phyloP scores from a whole-genome alignment of 1,140 invertebrate genomes.

The Carposina sasakii region DNA sequence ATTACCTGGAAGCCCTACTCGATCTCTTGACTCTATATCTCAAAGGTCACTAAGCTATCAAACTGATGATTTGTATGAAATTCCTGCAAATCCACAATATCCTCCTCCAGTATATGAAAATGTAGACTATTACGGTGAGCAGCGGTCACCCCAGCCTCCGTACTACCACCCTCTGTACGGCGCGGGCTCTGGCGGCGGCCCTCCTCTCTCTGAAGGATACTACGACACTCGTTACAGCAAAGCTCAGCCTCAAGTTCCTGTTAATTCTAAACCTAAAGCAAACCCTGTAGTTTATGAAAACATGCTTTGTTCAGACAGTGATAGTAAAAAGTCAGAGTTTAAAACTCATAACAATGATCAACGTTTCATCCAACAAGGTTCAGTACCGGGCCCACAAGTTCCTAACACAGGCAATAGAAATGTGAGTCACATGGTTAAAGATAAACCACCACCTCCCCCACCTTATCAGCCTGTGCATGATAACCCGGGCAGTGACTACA shows the following conservation, averaged over 20 bases:
- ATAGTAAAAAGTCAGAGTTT: constrained; percentile 55
- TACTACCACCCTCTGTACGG: constrained; percentile 76
- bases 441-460: constrained; percentile 52
- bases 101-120: constrained; percentile 85
- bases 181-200: constrained; percentile 44
- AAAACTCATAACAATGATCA: constrained; percentile 48
- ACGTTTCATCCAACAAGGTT: constrained; percentile 54
- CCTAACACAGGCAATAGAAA: constrained; percentile 48
- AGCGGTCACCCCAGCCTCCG: constrained; percentile 69
- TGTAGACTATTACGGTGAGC: constrained; percentile 81
- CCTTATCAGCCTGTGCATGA: constrained; percentile 44
- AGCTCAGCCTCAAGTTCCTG: constrained; percentile 81
- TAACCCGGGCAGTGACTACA: constrained; percentile 55
- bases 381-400: constrained; percentile 61
- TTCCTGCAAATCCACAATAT: constrained; percentile 56
- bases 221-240: constrained; percentile 76
- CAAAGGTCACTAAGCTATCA: constrained; percentile 78
- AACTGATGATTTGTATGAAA: constrained; percentile 67
- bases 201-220: constrained; percentile 66
- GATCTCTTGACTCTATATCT: constrained; percentile 74
- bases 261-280: constrained; percentile 68
- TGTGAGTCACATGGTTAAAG: constrained; percentile 38
- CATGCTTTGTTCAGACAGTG: constrained; percentile 56
- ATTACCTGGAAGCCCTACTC: constrained; percentile 62
- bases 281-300: constrained; percentile 60